Evolutionary conservation across 2,888 invertebrate genomes (phyloP), one percentile per base, ranked within the genome.

Genomic region (Crepidodera aurea): DNA sequence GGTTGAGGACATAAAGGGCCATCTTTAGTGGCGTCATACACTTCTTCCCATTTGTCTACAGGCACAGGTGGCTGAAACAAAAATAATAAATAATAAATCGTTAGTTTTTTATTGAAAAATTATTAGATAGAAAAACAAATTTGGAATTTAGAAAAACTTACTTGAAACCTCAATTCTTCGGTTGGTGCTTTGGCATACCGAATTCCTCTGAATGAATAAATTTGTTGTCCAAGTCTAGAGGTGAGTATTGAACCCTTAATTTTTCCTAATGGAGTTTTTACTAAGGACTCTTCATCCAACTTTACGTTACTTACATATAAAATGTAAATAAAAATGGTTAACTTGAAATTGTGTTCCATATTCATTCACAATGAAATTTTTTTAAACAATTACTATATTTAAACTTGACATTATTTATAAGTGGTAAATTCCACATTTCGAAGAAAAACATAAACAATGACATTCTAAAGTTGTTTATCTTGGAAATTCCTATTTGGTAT

Each of bases 1-100:
- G 75, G 72, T 70, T 81, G 81, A 16, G 80, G 79, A 72, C 81
- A 81, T 1, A 76, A 66, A n/a, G 78, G 74, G 7, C 76, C 79
- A 66, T 80, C 79, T 62, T 72, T 62, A 2, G 78, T 80, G 0
- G 79, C 80, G 60, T 80, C 74, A 29, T 73, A 78, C n/a, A 75
- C 59, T 1, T 73, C 77, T 51, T 78, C 73, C 74, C 78, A 77
- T 68, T 76, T 76, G 55, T 78, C 76, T 10, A 75, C 69, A 1
- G 79, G 75, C 51, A 73, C 72, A 56, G 80, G 79, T 25, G 79
- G 77, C 80, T 80, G 34, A 29, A 69, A 70, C 39, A 39, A 37
- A 12, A 6, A 37, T n/a, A 12, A n/a, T 37, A 37, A 6, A 10
- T 12, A n/a, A n/a, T n/a, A n/a, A n/a, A n/a, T n/a, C n/a, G n/a